phyloP scores from a whole-genome alignment of 1,140 invertebrate genomes.

The Bombus consobrinus region DNA sequence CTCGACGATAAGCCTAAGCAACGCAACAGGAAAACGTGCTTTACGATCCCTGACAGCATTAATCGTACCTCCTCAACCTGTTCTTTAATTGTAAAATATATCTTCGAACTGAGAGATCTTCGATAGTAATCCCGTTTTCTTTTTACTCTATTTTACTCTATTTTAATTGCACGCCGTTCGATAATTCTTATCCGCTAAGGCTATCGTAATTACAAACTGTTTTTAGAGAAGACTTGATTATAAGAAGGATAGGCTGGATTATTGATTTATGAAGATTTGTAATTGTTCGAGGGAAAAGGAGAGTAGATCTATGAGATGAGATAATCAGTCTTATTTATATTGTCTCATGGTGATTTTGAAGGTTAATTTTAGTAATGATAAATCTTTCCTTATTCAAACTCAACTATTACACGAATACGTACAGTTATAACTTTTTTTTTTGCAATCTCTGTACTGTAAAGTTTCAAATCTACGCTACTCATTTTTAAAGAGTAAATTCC shows the following conservation, averaged over 20 bases:
- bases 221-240: background rate
- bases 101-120: background rate
- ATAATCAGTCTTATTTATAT: background rate
- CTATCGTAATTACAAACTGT: conserved; percentile 1
- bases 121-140: too few relatives aligned
- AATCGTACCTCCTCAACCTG: too few relatives aligned
- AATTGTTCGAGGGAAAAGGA: background rate
- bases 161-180: background rate
- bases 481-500: too few relatives aligned
- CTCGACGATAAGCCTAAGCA: conserved; percentile 11
- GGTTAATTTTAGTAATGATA: background rate
- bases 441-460: too few relatives aligned
- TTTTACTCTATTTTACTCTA: too few relatives aligned
- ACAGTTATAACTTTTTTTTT: too few relatives aligned
- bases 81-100: conserved; percentile 9
- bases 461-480: too few relatives aligned
- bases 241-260: background rate
- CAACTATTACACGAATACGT: too few relatives aligned
- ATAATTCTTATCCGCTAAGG: background rate
- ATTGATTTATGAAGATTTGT: background rate
- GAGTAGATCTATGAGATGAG: background rate
- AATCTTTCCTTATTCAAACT: too few relatives aligned
- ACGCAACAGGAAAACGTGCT: conserved; percentile 8
- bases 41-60: background rate
- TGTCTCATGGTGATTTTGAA: background rate